Percentiles rank a stretch among this genome's conserved stretches.
Conservation (phyloP, 2,797 vertebrate genomes). For the Neoniphon sammara region DNA sequence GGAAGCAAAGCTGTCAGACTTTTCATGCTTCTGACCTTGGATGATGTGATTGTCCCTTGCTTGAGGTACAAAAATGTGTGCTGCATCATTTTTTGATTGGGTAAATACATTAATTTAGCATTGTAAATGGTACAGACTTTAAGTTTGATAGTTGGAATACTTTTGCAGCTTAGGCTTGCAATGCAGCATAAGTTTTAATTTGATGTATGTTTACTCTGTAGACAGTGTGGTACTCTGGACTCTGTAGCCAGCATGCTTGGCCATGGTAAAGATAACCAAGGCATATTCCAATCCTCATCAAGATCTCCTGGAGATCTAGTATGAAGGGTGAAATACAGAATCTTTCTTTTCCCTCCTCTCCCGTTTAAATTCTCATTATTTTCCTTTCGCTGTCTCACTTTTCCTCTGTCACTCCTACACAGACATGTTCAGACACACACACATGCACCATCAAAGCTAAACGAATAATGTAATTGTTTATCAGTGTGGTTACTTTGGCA, state of each 20-base stretch:
- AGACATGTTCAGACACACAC: background rate
- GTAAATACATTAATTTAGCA: background rate
- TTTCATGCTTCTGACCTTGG: conserved; percentile 39
- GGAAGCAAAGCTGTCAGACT: conserved; percentile 46
- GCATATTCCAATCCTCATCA: too few species aligned
- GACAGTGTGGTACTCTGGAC: too few species aligned
- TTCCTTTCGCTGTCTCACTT: background rate
- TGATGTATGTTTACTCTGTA: too few species aligned
- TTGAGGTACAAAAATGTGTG: conserved; percentile 17
- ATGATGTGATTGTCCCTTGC: conserved; percentile 28
- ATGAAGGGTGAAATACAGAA: too few species aligned
- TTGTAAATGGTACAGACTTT: background rate
- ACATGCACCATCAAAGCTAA: background rate
- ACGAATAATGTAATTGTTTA: conserved; percentile 16
- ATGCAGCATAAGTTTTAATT: too few species aligned
- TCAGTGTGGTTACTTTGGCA: background rate
- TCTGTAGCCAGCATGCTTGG: too few species aligned
- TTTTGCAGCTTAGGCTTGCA: too few species aligned
- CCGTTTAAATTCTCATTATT: background rate
- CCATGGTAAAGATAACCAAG: too few species aligned
- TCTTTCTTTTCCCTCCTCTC: background rate
- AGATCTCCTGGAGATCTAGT: too few species aligned
- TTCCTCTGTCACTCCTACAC: background rate
- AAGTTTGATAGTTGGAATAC: background rate
- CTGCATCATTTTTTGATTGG: background rate